These are phyloP conservation scores for Anastatus disparis DNA, from an alignment of 1,140 invertebrate species.

Conservation along the genomic window DNA sequence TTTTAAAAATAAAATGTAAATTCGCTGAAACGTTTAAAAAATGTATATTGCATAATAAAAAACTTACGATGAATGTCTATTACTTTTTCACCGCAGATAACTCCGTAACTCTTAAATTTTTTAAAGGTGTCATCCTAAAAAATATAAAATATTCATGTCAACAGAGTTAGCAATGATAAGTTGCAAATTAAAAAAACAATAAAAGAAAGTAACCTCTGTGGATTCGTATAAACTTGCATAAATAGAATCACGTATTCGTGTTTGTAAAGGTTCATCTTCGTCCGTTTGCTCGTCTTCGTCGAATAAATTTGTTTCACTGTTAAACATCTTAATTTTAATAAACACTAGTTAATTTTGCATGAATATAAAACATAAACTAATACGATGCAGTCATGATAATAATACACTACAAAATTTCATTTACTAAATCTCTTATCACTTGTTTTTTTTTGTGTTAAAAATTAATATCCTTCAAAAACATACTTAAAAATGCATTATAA, in stretches of 20 bases:
- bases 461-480: too few relatives aligned
- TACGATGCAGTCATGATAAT: too few relatives aligned
- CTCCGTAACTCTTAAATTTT: slow-evolving; percentile 22
- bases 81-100: slow-evolving; percentile 40
- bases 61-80: slow-evolving; percentile 45
- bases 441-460: slow-evolving; percentile 18
- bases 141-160: background rate
- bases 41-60: too few relatives aligned
- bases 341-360: too few relatives aligned
- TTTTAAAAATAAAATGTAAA: too few relatives aligned
- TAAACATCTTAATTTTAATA: slow-evolving; percentile 2
- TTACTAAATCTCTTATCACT: background rate
- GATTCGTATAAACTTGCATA: slow-evolving; percentile 31
- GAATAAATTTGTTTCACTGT: slow-evolving; percentile 12
- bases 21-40: too few relatives aligned
- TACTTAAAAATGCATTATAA: too few relatives aligned
- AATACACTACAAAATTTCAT: too few relatives aligned
- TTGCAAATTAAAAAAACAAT: background rate
- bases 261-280: slow-evolving; percentile 23
- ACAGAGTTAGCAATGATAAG: background rate
- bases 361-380: too few relatives aligned
- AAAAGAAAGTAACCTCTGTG: slow-evolving; percentile 32
- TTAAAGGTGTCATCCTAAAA: slow-evolving; percentile 39
- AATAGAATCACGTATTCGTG: slow-evolving; percentile 31
- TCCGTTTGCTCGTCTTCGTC: slow-evolving; percentile 2